Conservation (phyloP, 2,113 vertebrate genomes). For the Gymnocephalus cernua region DNA sequence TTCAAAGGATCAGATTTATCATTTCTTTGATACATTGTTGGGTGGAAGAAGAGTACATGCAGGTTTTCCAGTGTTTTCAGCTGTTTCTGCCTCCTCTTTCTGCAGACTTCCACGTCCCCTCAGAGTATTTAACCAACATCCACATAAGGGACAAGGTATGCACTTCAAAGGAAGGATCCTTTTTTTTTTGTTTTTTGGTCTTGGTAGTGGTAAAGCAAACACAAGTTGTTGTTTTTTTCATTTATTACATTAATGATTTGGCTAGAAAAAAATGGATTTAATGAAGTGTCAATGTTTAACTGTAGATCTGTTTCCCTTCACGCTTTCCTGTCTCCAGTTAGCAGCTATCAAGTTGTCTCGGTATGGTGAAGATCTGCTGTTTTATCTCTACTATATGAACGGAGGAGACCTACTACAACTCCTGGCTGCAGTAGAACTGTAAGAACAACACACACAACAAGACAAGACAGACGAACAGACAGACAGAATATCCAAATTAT, state of each 20-base stretch:
- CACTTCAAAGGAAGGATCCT: too few species aligned
- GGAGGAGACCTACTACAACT: slow-evolving; percentile 99
- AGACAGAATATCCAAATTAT: too few species aligned
- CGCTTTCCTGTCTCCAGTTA: slow-evolving; percentile 84
- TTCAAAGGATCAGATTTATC: background rate
- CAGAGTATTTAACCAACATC: slow-evolving; percentile 99
- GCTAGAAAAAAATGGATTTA: too few species aligned
- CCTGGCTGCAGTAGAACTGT: slow-evolving; percentile 99
- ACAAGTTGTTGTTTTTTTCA: too few species aligned
- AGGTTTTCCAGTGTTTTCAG: slow-evolving; percentile 9
- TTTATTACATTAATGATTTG: too few species aligned
- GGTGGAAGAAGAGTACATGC: background rate
- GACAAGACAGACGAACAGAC: too few species aligned
- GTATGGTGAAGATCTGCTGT: slow-evolving; percentile 98
- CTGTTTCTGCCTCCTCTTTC: slow-evolving; percentile 44
- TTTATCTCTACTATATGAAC: slow-evolving; percentile 99
- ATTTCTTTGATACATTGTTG: background rate
- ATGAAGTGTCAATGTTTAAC: background rate
- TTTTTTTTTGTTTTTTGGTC: too few species aligned
- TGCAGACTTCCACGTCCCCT: slow-evolving; percentile 99
- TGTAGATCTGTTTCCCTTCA: background rate
- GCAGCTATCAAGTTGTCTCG: slow-evolving; percentile 99
- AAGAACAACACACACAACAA: slow-evolving; percentile 69
- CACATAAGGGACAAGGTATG: slow-evolving; percentile 99
- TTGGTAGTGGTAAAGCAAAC: too few species aligned